Base-by-base conservation (phyloP, 2,888 invertebrate genomes). In the Xestia sexstrigata region DNA sequence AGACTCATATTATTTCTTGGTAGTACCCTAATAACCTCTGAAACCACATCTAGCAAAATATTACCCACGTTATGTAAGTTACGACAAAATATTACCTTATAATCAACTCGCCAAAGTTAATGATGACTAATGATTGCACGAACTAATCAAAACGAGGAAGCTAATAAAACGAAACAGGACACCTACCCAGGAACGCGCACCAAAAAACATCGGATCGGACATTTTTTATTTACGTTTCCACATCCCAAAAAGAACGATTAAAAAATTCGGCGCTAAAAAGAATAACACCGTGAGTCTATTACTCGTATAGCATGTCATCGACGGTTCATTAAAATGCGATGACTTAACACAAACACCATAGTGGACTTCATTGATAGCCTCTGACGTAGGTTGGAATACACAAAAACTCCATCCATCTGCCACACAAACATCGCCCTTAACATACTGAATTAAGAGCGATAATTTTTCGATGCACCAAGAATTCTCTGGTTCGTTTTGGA, bases 331-430 rank as follows among this genome's bases (percentile, higher is more conserved):
- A 96, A 96, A 96, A 96, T 94, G 90, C 95, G 96, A 96, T 96
- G 96, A 96, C 96, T 96, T 93, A 93, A 96, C 96, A 96, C 93
- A 96, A 96, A 96, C 93, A 95, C 91, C 91, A 94, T 94, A 95
- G 94, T 96, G 95, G 95, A 95, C 96, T 96, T 96, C 96, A 96
- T 96, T 96, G 96, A 96, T 96, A 95, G 95, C 94, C 95, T 93
- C 94, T 92, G 94, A 95, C 96, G 95, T 95, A 95, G 95, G 94
- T 95, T 94, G 88, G 91, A 83, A 88, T 90, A 83, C 90, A 94
- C 92, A 95, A 96, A 95, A 96, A 95, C 93, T 85, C 83, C 84
- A 90, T 88, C 86, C 78, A 82, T 70, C 75, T 75, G 83, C 73
- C 90, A 91, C 83, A 78, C 87, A 65, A 95, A 90, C 86, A 69